These are phyloP conservation scores for Vesta saturnalis DNA, from an alignment of 2,888 invertebrate genomes.

Conservation along the genomic window DNA sequence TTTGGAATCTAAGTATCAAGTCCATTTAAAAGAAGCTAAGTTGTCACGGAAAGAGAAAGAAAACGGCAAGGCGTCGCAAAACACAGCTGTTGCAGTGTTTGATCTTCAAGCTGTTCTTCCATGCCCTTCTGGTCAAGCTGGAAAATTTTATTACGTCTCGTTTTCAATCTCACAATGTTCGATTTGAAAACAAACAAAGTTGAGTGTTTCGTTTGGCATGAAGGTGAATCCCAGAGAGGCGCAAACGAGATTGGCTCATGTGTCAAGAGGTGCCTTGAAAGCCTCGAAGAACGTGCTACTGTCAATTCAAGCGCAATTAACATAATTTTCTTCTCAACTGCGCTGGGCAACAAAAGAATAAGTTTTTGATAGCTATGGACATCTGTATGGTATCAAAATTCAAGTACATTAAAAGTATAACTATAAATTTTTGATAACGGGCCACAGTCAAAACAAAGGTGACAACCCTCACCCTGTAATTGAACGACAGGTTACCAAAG, in stretches of 20 bases:
- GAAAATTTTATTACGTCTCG: background rate
- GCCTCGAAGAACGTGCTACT: background rate
- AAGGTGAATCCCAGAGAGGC: conserved; percentile 10
- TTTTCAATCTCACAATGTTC: conserved; percentile 8
- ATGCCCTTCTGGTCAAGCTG: background rate
- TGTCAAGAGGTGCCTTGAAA: background rate
- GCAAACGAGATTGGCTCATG: conserved; percentile 9
- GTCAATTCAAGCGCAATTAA: background rate
- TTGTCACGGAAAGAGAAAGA: background rate
- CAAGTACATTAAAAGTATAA: conserved; percentile 6
- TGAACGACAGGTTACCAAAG: conserved; percentile 3
- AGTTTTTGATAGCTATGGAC: conserved; percentile 3
- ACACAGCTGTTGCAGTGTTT: background rate
- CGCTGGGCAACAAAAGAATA: conserved; percentile 7
- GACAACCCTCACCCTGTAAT: conserved; percentile 8
- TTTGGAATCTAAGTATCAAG: background rate
- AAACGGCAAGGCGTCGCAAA: background rate
- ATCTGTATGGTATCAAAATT: conserved; percentile 5
- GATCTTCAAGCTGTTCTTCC: conserved; percentile 4
- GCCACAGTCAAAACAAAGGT: conserved; percentile 16
- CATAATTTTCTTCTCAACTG: conserved; percentile 16
- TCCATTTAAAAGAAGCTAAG: background rate
- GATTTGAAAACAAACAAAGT: conserved; percentile 3
- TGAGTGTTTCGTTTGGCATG: conserved; percentile 11
- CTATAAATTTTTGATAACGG: conserved; percentile 8